These are phyloP conservation scores for Chloroclysta siterata DNA, from an alignment of 2,888 invertebrate genomes.

Conservation along the genomic window DNA sequence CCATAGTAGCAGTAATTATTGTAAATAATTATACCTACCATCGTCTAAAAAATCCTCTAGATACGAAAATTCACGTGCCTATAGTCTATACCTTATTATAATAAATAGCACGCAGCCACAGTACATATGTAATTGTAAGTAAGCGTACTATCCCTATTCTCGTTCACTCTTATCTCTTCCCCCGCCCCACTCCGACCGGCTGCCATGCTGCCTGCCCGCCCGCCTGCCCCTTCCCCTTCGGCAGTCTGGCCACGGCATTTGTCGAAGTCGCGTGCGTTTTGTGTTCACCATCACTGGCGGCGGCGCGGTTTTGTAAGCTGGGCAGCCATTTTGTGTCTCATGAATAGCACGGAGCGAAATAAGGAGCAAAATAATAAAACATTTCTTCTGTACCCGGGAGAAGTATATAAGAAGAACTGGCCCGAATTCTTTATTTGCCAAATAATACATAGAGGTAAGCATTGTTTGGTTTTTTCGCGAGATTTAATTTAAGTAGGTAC, in stretches of 20 bases:
- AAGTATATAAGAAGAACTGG: slow-evolving; percentile 2
- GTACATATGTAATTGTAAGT: no score
- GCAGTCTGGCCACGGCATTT: slow-evolving; percentile 21
- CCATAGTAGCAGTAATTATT: no score
- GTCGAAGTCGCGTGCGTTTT: slow-evolving; percentile 7
- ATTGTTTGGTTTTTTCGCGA: neutral
- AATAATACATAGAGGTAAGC: slow-evolving; percentile 14
- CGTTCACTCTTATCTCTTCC: no score
- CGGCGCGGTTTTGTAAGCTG: neutral
- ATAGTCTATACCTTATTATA: no score
- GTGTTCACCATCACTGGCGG: neutral
- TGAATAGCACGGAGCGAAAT: slow-evolving; percentile 5
- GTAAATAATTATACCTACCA: no score
- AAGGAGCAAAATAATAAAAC: neutral
- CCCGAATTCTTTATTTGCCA: slow-evolving; percentile 14
- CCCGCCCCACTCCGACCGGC: no score
- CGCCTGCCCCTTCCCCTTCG: neutral
- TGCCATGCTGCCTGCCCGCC: neutral
- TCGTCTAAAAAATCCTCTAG: no score
- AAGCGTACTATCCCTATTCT: no score
- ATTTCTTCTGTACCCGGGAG: slow-evolving; percentile 17
- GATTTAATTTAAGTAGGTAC: no score
- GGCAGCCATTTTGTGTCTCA: slow-evolving; percentile 16
- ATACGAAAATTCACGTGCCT: no score
- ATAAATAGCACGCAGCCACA: no score